phyloP scores from a whole-genome alignment of 2,888 invertebrate genomes.

The Keiferia lycopersicella region DNA sequence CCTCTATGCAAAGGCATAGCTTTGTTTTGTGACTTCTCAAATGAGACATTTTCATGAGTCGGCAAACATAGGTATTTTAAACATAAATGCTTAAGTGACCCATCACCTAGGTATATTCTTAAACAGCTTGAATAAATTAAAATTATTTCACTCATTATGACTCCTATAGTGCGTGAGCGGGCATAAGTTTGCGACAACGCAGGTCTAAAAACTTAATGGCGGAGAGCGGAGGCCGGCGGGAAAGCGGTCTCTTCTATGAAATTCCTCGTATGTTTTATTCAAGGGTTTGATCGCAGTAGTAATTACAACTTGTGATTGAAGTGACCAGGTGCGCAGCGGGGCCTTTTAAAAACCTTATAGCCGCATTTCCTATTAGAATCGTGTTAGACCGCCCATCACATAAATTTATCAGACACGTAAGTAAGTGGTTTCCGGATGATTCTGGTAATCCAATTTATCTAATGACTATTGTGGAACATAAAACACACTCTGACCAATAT shows the following conservation, averaged over 20 bases:
- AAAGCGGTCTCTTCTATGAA: slow-evolving; percentile 11
- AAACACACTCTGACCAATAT: too few species aligned
- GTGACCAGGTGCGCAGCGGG: slow-evolving; percentile 55
- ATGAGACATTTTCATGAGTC: too few species aligned
- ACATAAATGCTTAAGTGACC: too few species aligned
- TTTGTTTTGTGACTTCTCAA: too few species aligned
- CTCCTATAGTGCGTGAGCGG: background rate
- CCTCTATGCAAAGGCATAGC: too few species aligned
- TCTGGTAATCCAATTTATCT: background rate
- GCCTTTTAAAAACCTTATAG: slow-evolving; percentile 39
- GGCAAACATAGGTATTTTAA: too few species aligned
- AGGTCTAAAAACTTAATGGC: slow-evolving; percentile 1
- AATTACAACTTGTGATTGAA: slow-evolving; percentile 44
- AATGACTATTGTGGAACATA: background rate
- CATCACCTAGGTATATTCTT: too few species aligned
- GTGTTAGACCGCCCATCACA: slow-evolving; percentile 48
- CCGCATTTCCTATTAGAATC: slow-evolving; percentile 76
- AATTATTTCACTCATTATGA: background rate
- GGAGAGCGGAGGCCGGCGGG: background rate
- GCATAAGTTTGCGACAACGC: slow-evolving; percentile 6
- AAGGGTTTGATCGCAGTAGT: background rate
- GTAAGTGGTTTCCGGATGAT: background rate
- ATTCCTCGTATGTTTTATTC: slow-evolving; percentile 16
- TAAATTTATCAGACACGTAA: slow-evolving; percentile 21
- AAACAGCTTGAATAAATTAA: background rate